Base-by-base conservation (phyloP, 1,140 invertebrate genomes). In the Varroa destructor region DNA sequence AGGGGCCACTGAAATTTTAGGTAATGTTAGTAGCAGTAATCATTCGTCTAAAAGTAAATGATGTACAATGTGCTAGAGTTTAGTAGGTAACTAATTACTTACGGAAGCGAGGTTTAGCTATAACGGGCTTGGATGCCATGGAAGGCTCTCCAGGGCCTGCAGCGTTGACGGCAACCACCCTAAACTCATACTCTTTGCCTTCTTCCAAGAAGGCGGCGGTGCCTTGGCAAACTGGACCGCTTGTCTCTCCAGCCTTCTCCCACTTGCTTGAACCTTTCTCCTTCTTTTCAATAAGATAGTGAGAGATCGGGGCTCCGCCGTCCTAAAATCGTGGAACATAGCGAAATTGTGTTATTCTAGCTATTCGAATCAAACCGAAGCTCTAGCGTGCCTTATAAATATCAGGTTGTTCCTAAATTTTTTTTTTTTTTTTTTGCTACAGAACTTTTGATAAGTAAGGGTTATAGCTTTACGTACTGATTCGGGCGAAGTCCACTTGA, bases 131-230 rank as follows among this genome's bases (percentile, higher is more conserved):
- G 1, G 75, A 75, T 14, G 75, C 75, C 37, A 71, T 73, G 54
- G 74, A 74, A 40, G 75, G 75, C 64, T 75, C 75, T 54, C 75
- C 74, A 0, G 87, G 89, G n/a, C 94, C 94, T 72, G 91, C 92
- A 80, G 94, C 94, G 79, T 97, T 97, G 42, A 94, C 83, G 51
- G 95, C 94, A 76, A 91, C 89, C 1, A 98, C 89, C 70, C 95
- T 86, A 86, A 98, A 98, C 79, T 98, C 92, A 79, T 99, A 99
- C 79, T 97, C 92, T 78, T 94, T 92, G 58, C 94, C 94, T 83
- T 97, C 93, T 75, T 93, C 89, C 2, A 99, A 81, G 72, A 92
- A 91, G 74, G 87, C 88, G 1, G 94, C 86, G 56, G 85, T 84
- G 55, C 85, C 90, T 74, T 86, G 84, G 0, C 88, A 87, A 14